phyloP scores from a whole-genome alignment of 2,888 invertebrate species.

The Elysia crispata region DNA sequence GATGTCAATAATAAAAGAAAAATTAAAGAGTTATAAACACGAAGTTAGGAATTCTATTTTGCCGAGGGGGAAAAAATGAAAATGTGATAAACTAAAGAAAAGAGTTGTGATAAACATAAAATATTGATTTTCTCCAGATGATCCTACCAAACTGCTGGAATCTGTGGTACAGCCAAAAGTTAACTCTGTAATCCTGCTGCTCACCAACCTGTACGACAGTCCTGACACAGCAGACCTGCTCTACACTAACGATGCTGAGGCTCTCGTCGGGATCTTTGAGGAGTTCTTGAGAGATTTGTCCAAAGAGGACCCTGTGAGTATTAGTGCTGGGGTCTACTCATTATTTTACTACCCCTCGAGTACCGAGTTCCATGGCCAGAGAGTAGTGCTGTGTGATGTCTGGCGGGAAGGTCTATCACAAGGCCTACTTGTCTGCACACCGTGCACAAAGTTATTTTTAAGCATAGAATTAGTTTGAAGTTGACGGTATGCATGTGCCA shows the following conservation, averaged over 20 bases:
- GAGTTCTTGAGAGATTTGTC: slow-evolving; percentile 93
- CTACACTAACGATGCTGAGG: slow-evolving; percentile 96
- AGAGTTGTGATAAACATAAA: background rate
- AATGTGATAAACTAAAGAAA: no score
- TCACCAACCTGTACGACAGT: slow-evolving; percentile 89
- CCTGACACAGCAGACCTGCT: slow-evolving; percentile 89
- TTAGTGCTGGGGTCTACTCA: background rate
- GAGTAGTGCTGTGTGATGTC: no score
- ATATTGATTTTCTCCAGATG: slow-evolving; percentile 63
- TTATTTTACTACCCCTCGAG: no score
- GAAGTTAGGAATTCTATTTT: no score
- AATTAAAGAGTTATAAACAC: no score
- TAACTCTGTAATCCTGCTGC: slow-evolving; percentile 92
- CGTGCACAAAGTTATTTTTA: no score
- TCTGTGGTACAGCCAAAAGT: slow-evolving; percentile 86
- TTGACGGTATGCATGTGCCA: no score
- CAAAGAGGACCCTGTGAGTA: slow-evolving; percentile 84
- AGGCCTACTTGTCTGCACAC: no score
- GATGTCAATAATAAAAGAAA: background rate
- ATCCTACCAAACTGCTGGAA: slow-evolving; percentile 86
- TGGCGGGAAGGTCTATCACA: no score
- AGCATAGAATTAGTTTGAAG: no score
- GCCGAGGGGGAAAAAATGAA: no score
- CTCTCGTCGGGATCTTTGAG: slow-evolving; percentile 94
- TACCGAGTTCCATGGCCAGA: no score